Evolutionary conservation across 1,140 invertebrate genomes (phyloP), one percentile per base, ranked within the genome.

Genomic region (Lordiphosa stackelbergi): DNA sequence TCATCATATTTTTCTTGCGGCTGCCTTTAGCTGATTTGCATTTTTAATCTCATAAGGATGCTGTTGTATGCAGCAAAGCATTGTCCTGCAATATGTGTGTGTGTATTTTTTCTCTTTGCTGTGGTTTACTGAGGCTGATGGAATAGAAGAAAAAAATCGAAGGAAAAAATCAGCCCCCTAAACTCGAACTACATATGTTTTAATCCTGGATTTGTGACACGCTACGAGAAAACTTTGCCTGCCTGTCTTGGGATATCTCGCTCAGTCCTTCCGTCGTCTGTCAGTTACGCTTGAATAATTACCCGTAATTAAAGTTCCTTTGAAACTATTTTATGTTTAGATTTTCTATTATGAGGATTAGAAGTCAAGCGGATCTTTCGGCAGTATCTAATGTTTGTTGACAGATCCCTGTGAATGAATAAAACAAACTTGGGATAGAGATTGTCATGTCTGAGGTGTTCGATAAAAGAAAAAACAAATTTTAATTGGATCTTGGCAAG

Each of bases 21-120:
- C 64, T 74, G 66, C 70, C 59, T 56, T 69, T 49, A 55, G 58
- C 74, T 86, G 85, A 86, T 86, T 86, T 86, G 85, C 85, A 86
- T 86, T 86, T 86, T 86, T 86, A 86, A 86, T 86, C 85, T 86
- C 84, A 86, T 86, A 86, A 86, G 84, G 74, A 86, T 86, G 75
- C 69, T 69, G 65, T 53, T 54, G 60, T 53, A 68, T 78, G 74
- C 69, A 42, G 38, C 43, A 46, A 62, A 40, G 72, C 78, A 84
- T 84, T 84, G 69, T 84, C 73, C 73, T 64, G 58, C 31, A 45
- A 41, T 52, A 37, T 72, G 56, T 62, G 46, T 31, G 24, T 55
- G 66, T 57, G 42, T 48, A 60, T 65, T 61, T 55, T 40, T 16
- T 16, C 16, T 16, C 2, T 16, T 16, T 16, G 16, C 43, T 62